A percentile compares a stretch with the other conserved stretches of the same genome.
Evolutionary conservation across 2,113 vertebrate species (phyloP).

Genomic region (Rhizomys pruinosus): DNA sequence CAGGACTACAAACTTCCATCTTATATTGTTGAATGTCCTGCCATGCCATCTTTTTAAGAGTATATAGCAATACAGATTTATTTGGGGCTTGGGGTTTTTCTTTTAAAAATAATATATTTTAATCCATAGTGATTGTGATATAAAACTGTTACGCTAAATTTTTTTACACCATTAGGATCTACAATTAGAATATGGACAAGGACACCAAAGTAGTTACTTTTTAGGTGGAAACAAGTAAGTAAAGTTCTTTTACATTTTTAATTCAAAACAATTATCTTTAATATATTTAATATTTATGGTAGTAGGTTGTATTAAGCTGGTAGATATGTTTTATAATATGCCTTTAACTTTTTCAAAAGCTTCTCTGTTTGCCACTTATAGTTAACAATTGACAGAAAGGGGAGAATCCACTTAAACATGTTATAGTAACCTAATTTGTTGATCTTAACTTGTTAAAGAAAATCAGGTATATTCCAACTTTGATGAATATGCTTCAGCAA

Average conservation of each 20-base stretch:
- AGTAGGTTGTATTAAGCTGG: neutral
- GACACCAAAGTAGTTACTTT: conserved; percentile 91
- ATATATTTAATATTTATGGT: conserved; percentile 41
- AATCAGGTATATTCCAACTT: neutral
- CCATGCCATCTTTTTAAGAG: conserved; percentile 65
- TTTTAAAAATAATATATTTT: conserved; percentile 43
- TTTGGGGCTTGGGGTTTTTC: conserved; percentile 63
- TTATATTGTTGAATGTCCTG: conserved; percentile 48
- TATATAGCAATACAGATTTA: conserved; percentile 81
- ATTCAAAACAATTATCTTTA: conserved; percentile 31
- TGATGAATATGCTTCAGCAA: conserved; percentile 15
- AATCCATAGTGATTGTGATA: neutral
- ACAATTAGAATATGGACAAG: conserved; percentile 93
- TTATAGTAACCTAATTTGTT: conserved; percentile 9
- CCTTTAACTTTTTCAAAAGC: conserved; percentile 11
- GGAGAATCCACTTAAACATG: neutral
- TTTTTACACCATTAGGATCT: conserved; percentile 89
- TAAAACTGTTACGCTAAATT: conserved; percentile 50
- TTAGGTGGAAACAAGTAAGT: conserved; percentile 97
- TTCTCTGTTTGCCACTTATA: neutral
- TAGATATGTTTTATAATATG: conserved; percentile 10
- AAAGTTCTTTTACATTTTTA: conserved; percentile 66
- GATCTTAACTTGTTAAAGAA: conserved; percentile 26
- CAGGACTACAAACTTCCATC: conserved; percentile 6
- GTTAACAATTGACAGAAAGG: neutral